A percentile compares a stretch with the other conserved stretches of the same genome.
Conservation (phyloP, 2,113 vertebrate genomes). For the Propithecus coquereli region DNA sequence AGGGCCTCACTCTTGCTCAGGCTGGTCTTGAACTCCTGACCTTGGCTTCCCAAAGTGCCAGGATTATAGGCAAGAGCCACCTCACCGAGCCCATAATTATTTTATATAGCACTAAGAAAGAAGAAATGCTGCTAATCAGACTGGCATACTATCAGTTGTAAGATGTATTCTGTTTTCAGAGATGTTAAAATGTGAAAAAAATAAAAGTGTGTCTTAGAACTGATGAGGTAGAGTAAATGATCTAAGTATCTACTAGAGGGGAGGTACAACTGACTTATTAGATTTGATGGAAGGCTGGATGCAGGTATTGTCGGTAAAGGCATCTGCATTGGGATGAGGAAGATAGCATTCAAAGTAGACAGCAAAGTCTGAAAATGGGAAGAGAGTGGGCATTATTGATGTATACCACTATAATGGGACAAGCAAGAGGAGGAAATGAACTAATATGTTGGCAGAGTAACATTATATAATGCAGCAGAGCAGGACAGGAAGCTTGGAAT, state of each 20-base stretch:
- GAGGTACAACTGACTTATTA: background rate
- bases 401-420: background rate
- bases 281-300: background rate
- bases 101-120: background rate
- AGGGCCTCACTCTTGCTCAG: background rate
- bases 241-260: background rate
- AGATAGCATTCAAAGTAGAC: background rate
- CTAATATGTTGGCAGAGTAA: constrained; percentile 51
- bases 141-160: background rate
- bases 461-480: constrained; percentile 32
- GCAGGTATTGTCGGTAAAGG: background rate
- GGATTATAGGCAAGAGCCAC: too few relatives aligned
- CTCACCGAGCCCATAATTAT: background rate
- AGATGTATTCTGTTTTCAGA: constrained; percentile 14
- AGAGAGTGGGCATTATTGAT: constrained; percentile 30
- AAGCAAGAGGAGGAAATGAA: constrained; percentile 56
- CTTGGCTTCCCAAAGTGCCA: background rate
- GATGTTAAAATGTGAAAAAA: background rate
- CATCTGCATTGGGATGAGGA: background rate
- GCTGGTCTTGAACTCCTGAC: background rate
- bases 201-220: background rate
- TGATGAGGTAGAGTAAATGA: background rate
- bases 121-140: constrained; percentile 30
- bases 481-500: constrained; percentile 46
- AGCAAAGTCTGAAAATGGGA: constrained; percentile 24